Percentiles rank a stretch among this genome's conserved stretches.
These are phyloP conservation scores for Micropoecilia bifurca DNA, from an alignment of 2,797 vertebrate species.

Conservation along the genomic window DNA sequence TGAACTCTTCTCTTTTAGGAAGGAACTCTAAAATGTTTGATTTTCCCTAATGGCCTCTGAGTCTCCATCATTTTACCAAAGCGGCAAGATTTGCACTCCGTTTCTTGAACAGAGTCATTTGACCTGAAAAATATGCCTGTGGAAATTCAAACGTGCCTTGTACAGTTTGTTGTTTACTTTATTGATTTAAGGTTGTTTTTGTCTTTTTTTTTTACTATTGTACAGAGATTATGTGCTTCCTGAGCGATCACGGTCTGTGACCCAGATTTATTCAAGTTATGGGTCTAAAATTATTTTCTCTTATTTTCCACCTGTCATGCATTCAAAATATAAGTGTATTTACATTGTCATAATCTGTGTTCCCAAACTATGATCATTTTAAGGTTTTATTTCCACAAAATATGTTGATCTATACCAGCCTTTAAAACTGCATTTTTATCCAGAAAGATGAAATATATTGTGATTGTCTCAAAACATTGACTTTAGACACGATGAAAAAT, in stretches of 20 bases:
- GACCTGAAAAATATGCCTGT: slow-evolving; percentile 42
- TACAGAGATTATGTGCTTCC: slow-evolving; percentile 31
- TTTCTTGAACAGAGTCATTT: slow-evolving; percentile 24
- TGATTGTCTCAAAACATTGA: background rate
- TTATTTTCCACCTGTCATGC: background rate
- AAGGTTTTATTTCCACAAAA: slow-evolving; percentile 12
- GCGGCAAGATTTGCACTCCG: slow-evolving; percentile 60
- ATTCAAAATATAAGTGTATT: slow-evolving; percentile 16
- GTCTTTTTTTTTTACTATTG: slow-evolving; percentile 51
- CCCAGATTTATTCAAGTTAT: slow-evolving; percentile 39
- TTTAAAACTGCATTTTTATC: slow-evolving; percentile 11
- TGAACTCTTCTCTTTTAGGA: background rate
- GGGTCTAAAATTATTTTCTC: slow-evolving; percentile 11
- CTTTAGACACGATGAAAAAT: background rate
- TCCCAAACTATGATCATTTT: slow-evolving; percentile 4
- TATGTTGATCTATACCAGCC: background rate
- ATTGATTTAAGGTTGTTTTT: slow-evolving; percentile 33
- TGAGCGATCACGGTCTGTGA: slow-evolving; percentile 36
- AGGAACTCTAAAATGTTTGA: slow-evolving; percentile 52
- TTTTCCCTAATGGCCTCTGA: slow-evolving; percentile 64
- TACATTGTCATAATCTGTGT: background rate
- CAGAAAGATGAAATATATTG: background rate
- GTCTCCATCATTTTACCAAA: slow-evolving; percentile 65
- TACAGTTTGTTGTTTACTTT: slow-evolving; percentile 41
- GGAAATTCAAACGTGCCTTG: slow-evolving; percentile 72